A percentile compares a stretch with the other conserved stretches of the same genome.
These are phyloP conservation scores for Euglossa dilemma DNA, from an alignment of 1,140 invertebrate species.

Conservation along the genomic window DNA sequence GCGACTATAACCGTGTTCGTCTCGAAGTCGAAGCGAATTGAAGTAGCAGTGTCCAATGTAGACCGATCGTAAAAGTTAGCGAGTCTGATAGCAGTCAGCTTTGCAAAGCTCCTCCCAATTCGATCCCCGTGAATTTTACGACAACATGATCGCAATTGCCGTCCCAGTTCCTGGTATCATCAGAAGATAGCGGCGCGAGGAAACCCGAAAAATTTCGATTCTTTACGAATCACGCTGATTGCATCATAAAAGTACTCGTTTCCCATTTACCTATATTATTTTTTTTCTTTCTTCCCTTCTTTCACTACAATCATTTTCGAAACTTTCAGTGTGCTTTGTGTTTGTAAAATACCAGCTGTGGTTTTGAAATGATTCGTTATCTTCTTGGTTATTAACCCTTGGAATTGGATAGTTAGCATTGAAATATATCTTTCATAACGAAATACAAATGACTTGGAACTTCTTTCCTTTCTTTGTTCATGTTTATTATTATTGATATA, in stretches of 20 bases:
- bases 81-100: conserved; percentile 64
- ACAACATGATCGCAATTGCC: conserved; percentile 40
- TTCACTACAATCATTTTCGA: neutral
- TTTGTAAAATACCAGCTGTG: no score
- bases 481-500: no score
- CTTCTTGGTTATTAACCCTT: no score
- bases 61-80: conserved; percentile 68
- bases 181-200: neutral
- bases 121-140: conserved; percentile 64
- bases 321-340: neutral
- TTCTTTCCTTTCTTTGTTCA: no score
- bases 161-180: conserved; percentile 55
- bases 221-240: conserved; percentile 2
- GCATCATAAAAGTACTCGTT: neutral
- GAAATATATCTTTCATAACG: no score
- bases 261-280: neutral
- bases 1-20: conserved; percentile 26
- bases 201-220: neutral
- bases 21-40: conserved; percentile 1
- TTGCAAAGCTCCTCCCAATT: conserved; percentile 57
- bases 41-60: conserved; percentile 42
- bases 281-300: neutral
- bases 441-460: no score
- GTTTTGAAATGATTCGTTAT: no score
- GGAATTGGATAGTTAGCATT: no score